A percentile compares a stretch with the other conserved stretches of the same genome.
Evolutionary conservation across 2,888 invertebrate genomes (phyloP).

Genomic region (Andrena marginata): DNA sequence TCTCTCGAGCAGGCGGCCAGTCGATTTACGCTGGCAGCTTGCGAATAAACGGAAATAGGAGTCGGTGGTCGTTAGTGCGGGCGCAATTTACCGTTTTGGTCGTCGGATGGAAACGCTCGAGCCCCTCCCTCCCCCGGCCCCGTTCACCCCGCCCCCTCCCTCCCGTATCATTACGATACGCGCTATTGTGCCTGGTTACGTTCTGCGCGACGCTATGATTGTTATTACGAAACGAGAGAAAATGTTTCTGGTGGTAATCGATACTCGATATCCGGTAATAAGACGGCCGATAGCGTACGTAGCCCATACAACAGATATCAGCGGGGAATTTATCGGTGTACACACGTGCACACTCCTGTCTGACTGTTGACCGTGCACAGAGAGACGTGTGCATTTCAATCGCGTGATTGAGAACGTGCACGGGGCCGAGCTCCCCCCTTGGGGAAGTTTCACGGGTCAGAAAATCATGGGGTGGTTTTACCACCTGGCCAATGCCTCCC

Average conservation of each 20-base stretch:
- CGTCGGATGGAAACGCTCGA: constrained; percentile 4
- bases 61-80: constrained; percentile 10
- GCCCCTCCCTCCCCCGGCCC: too few species aligned
- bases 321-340: constrained; percentile 53
- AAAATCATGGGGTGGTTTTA: constrained; percentile 81
- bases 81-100: constrained; percentile 14
- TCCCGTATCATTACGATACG: background rate
- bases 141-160: too few species aligned
- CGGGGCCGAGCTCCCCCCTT: constrained; percentile 32
- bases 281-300: constrained; percentile 57
- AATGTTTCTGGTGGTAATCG: constrained; percentile 60
- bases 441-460: constrained; percentile 76
- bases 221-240: constrained; percentile 62
- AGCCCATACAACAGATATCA: constrained; percentile 45
- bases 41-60: constrained; percentile 1
- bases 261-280: constrained; percentile 66
- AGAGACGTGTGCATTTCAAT: constrained; percentile 68
- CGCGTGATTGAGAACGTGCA: constrained; percentile 68
- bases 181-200: constrained; percentile 23
- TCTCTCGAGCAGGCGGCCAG: background rate
- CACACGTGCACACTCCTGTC: constrained; percentile 61
- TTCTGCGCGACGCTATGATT: constrained; percentile 38
- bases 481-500: constrained; percentile 78
- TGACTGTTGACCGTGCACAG: constrained; percentile 62
- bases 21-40: background rate